Evolutionary conservation across 2,888 invertebrate genomes (phyloP).

Genomic region (Poecilus cupreus): DNA sequence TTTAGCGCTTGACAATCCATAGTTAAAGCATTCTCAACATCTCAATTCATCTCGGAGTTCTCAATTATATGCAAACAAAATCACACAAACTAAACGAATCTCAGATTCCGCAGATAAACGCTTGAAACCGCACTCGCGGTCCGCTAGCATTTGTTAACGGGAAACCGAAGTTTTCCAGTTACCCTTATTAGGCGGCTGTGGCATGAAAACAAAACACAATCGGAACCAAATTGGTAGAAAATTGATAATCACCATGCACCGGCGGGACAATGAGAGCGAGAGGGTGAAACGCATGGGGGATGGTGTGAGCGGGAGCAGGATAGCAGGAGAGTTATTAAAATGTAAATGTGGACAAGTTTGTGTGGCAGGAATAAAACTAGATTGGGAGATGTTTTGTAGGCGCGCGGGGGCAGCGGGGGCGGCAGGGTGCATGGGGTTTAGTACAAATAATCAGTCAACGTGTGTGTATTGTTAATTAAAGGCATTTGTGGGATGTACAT

Average conservation of each 20-base stretch:
- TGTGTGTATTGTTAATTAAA: conserved; percentile 71
- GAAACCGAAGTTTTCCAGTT: conserved; percentile 62
- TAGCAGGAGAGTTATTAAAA: conserved; percentile 71
- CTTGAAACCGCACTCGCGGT: neutral
- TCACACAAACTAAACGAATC: conserved; percentile 43
- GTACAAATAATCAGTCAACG: conserved; percentile 69
- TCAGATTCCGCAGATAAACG: conserved; percentile 40
- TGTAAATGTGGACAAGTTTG: conserved; percentile 72
- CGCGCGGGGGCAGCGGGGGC: conserved; percentile 58
- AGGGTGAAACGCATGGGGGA: conserved; percentile 63
- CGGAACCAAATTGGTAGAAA: conserved; percentile 74
- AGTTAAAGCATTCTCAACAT: conserved; percentile 35
- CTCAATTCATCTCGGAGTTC: conserved; percentile 30
- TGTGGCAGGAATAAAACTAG: conserved; percentile 71
- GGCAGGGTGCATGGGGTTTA: conserved; percentile 51
- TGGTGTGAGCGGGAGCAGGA: conserved; percentile 64
- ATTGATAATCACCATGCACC: conserved; percentile 72
- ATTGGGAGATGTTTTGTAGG: conserved; percentile 68
- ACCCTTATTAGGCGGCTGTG: conserved; percentile 66
- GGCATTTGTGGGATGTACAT: conserved; percentile 60
- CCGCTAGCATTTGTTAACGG: conserved; percentile 10
- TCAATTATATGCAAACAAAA: conserved; percentile 41
- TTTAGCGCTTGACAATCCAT: conserved; percentile 25
- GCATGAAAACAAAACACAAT: conserved; percentile 71
- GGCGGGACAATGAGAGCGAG: conserved; percentile 66